These are phyloP conservation scores for Crypturellus undulatus DNA, from an alignment of 2,113 vertebrate genomes.

Conservation along the genomic window DNA sequence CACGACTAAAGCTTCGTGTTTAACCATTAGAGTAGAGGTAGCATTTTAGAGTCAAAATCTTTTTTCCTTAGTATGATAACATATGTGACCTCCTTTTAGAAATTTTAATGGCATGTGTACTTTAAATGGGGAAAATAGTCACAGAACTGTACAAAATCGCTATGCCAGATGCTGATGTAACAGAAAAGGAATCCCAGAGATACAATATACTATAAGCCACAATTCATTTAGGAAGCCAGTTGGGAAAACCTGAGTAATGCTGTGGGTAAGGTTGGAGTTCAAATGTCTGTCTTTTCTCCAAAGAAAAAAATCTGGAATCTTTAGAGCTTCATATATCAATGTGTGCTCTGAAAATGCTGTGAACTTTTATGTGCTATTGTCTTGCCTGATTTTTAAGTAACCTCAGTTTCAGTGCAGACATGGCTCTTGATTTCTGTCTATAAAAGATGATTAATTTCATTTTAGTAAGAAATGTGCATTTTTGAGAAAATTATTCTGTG, in stretches of 20 bases:
- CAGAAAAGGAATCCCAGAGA: constrained; percentile 36
- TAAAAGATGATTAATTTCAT: constrained; percentile 41
- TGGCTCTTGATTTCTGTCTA: constrained; percentile 34
- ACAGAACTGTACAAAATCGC: neutral
- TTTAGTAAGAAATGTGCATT: neutral
- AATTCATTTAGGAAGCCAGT: constrained; percentile 7
- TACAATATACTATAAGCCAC: constrained; percentile 21
- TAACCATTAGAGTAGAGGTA: neutral
- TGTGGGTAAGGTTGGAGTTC: neutral
- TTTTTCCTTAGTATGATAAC: neutral
- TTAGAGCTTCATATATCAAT: neutral
- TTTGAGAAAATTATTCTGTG: constrained; percentile 32
- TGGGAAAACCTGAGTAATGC: constrained; percentile 48
- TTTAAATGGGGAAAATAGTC: constrained; percentile 1
- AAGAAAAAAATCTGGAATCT: neutral
- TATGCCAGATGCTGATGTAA: constrained; percentile 33
- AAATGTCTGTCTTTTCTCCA: constrained; percentile 14
- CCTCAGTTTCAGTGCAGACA: neutral
- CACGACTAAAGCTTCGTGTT: neutral
- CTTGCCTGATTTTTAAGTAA: constrained; percentile 38
- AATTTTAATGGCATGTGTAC: neutral
- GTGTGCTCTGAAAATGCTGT: neutral
- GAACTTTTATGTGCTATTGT: neutral
- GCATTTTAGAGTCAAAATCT: neutral
- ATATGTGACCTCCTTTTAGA: neutral